A percentile compares a stretch with the other conserved stretches of the same genome.
These are phyloP conservation scores for Pogonophryne albipinna DNA, from an alignment of 2,797 vertebrate species.

Conservation along the genomic window DNA sequence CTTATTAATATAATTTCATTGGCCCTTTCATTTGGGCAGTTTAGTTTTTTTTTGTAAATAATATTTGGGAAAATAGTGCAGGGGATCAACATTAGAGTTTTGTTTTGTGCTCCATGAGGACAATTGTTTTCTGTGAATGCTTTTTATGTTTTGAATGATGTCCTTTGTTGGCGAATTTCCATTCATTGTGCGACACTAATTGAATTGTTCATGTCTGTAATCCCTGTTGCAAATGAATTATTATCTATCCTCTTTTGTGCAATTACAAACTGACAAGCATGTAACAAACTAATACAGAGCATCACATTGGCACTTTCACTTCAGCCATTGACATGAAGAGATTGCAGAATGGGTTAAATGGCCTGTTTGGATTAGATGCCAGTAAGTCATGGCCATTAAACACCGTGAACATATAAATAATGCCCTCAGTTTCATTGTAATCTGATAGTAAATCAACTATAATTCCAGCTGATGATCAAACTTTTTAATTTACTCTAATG, in stretches of 20 bases:
- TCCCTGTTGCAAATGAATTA: conserved; percentile 30
- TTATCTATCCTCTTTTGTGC: conserved; percentile 12
- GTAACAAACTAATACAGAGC: conserved; percentile 17
- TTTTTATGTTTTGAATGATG: conserved; percentile 57
- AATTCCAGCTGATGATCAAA: conserved; percentile 2
- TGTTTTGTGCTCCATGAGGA: conserved; percentile 30
- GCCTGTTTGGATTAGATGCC: conserved; percentile 2
- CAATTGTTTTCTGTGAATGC: conserved; percentile 42
- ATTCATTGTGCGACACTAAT: conserved; percentile 39
- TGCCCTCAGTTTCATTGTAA: background rate
- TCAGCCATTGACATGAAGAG: background rate
- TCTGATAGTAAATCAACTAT: background rate
- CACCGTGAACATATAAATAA: background rate
- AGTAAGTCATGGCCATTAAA: conserved; percentile 1
- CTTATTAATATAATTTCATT: conserved; percentile 44
- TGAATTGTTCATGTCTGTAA: conserved; percentile 47
- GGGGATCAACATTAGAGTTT: conserved; percentile 23
- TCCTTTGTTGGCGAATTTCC: conserved; percentile 43
- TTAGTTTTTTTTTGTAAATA: conserved; percentile 34
- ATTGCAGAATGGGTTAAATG: background rate
- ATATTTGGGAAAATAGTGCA: conserved; percentile 17
- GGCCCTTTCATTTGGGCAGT: conserved; percentile 38
- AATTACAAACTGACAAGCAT: conserved; percentile 28
- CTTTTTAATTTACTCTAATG: conserved; percentile 5
- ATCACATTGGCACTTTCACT: background rate